phyloP scores from a whole-genome alignment of 2,797 vertebrate genomes.

The Thaleichthys pacificus region DNA sequence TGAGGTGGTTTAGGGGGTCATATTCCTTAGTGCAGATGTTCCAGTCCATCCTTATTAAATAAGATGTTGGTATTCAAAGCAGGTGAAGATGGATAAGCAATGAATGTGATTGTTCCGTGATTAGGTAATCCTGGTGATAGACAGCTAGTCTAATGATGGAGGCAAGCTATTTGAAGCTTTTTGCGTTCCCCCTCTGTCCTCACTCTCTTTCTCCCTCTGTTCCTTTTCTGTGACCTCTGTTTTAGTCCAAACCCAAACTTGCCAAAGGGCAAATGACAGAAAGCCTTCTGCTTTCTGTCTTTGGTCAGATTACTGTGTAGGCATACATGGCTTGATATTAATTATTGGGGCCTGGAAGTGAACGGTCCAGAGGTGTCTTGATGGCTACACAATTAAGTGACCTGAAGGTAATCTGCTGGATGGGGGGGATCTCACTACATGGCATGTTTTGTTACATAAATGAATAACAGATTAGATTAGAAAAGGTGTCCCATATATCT shows the following conservation, averaged over 20 bases:
- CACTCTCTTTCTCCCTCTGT: background rate
- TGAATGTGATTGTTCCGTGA: conserved; percentile 44
- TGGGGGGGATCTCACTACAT: background rate
- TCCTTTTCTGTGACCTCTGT: conserved; percentile 10
- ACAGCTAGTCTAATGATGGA: conserved; percentile 28
- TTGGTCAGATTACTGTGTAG: background rate
- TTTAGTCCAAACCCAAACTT: conserved; percentile 6
- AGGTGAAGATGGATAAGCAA: conserved; percentile 50
- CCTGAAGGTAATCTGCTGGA: background rate
- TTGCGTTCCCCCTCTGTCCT: background rate
- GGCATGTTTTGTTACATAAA: background rate
- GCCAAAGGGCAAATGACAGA: background rate
- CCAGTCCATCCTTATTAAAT: conserved; percentile 13
- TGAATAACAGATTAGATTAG: background rate
- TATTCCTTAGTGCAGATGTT: conserved; percentile 43
- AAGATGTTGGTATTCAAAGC: conserved; percentile 27
- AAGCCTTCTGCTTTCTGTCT: background rate
- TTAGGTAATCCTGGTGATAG: conserved; percentile 41
- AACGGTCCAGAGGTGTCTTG: background rate
- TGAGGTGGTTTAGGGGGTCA: conserved; percentile 44
- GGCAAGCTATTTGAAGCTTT: conserved; percentile 6
- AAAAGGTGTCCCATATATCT: background rate
- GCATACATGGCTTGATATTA: background rate
- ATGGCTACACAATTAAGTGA: background rate
- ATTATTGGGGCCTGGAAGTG: background rate